Evolutionary conservation across 2,113 vertebrate species (phyloP).

Genomic region (Lichenostomus cassidix): DNA sequence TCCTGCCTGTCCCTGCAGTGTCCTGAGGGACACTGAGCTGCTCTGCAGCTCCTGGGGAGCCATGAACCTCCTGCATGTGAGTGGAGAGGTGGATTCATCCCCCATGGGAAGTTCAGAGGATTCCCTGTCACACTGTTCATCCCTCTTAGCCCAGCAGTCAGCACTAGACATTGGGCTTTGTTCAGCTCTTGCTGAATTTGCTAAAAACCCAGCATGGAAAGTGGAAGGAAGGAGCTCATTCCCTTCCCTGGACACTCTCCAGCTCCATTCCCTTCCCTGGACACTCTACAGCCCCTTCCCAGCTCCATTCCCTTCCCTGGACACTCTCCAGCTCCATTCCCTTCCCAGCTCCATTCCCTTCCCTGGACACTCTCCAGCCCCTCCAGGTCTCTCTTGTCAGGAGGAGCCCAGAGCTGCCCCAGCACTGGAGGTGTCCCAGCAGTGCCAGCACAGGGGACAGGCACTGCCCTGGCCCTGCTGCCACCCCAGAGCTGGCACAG

Average conservation of each 20-base stretch:
- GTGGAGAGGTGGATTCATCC: neutral
- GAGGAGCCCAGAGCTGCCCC: neutral
- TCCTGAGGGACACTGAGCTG: neutral
- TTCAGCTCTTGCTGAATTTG: neutral
- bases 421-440: neutral
- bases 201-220: neutral
- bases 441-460: neutral
- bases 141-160: neutral
- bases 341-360: neutral
- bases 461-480: neutral
- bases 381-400: neutral
- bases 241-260: neutral
- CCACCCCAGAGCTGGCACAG: neutral
- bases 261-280: neutral
- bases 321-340: neutral
- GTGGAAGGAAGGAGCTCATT: neutral
- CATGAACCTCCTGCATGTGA: fast-evolving
- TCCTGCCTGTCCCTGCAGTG: neutral
- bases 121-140: neutral
- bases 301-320: neutral
- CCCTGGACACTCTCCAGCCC: neutral
- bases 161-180: fast-evolving
- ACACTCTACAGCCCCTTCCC: too few species aligned
- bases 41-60: neutral
- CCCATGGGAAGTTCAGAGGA: fast-evolving